These are phyloP conservation scores for Rhopalosiphum maidis DNA, from an alignment of 1,140 invertebrate species.

Conservation along the genomic window DNA sequence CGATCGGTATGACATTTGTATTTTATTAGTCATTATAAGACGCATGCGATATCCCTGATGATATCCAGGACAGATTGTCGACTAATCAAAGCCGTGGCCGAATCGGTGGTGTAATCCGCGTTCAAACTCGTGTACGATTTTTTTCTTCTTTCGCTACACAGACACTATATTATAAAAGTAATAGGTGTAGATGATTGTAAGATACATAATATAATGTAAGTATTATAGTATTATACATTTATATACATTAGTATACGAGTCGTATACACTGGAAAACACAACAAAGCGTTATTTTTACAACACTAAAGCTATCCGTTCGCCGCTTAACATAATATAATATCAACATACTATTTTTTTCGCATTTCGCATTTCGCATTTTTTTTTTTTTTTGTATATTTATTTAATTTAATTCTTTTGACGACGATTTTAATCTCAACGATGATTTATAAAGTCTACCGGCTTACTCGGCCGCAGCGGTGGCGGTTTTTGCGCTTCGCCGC, in stretches of 20 bases:
- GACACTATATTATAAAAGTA: neutral
- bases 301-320: too few species aligned
- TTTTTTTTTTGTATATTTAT: neutral
- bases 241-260: neutral
- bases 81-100: neutral
- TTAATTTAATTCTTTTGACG: neutral
- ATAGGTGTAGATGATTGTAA: neutral
- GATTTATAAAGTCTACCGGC: constrained; percentile 35
- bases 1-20: neutral
- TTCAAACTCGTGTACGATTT: constrained; percentile 2
- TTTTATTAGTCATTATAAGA: neutral
- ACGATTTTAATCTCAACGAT: constrained; percentile 49
- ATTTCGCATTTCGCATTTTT: neutral
- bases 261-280: neutral
- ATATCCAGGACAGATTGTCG: neutral
- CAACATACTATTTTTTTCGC: too few species aligned
- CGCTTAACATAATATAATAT: too few species aligned
- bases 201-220: neutral
- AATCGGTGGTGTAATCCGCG: neutral
- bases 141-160: neutral
- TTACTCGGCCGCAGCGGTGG: neutral
- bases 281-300: neutral
- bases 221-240: neutral
- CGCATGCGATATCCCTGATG: neutral
- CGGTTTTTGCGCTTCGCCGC: neutral